These are phyloP conservation scores for Choloepus hoffmanni DNA, from an alignment of 2,113 vertebrate genomes.

Conservation along the genomic window DNA sequence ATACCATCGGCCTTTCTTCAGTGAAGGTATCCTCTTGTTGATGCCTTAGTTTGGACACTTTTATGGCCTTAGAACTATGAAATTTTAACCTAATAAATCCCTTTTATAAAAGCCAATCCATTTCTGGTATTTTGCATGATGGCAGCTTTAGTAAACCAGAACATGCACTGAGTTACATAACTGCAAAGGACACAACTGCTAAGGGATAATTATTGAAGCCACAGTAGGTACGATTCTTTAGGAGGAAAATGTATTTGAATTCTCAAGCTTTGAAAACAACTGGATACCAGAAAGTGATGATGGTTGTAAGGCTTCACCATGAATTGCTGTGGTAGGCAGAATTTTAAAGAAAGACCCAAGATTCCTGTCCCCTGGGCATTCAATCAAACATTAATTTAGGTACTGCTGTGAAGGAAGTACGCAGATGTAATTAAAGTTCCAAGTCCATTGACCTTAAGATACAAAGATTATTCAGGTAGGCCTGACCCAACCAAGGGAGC, in stretches of 20 bases:
- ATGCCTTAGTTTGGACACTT: too few species aligned
- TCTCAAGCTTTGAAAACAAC: neutral
- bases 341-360: neutral
- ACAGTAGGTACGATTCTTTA: neutral
- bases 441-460: neutral
- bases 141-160: too few species aligned
- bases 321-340: neutral
- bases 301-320: neutral
- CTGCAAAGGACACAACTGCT: neutral
- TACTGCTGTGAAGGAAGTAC: neutral
- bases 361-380: neutral
- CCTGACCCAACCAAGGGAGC: neutral
- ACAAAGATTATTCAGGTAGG: neutral
- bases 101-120: too few species aligned
- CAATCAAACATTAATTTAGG: neutral
- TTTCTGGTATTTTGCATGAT: too few species aligned
- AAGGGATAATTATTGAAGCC: neutral
- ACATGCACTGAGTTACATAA: neutral
- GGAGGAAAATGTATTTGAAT: neutral
- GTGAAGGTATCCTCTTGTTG: too few species aligned
- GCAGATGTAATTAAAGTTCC: neutral
- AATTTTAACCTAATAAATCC: too few species aligned
- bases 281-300: neutral
- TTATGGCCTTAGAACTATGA: too few species aligned
- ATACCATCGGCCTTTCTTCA: too few species aligned